phyloP scores from a whole-genome alignment of 2,113 vertebrate species.

The Rana temporaria region DNA sequence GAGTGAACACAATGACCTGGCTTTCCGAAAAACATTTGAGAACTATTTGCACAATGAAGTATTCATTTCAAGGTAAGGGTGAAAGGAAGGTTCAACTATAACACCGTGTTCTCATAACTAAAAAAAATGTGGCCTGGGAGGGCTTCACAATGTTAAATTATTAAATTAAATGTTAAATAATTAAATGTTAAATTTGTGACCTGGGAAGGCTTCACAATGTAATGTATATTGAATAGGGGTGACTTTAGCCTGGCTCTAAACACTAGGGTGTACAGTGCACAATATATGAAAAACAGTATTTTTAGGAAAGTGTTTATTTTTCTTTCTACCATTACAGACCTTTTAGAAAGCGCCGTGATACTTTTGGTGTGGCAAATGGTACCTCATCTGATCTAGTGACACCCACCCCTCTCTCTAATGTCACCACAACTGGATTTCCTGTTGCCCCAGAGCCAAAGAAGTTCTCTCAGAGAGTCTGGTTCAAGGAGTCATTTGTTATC shows the following conservation, averaged over 20 bases:
- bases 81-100: too few relatives aligned
- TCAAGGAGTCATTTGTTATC: slow-evolving; percentile 88
- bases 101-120: too few relatives aligned
- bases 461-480: slow-evolving; percentile 79
- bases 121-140: too few relatives aligned
- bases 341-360: slow-evolving; percentile 83
- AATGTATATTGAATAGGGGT: too few relatives aligned
- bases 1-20: slow-evolving; percentile 90
- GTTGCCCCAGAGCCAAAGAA: slow-evolving; percentile 72
- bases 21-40: slow-evolving; percentile 93
- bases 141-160: too few relatives aligned
- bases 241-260: too few relatives aligned
- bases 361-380: slow-evolving; percentile 75
- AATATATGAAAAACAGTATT: too few relatives aligned
- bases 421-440: slow-evolving; percentile 65
- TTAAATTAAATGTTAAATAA: too few relatives aligned
- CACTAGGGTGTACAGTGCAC: too few relatives aligned
- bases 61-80: slow-evolving; percentile 86
- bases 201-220: too few relatives aligned
- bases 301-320: neutral
- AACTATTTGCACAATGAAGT: slow-evolving; percentile 97
- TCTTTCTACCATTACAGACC: slow-evolving; percentile 70
- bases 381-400: slow-evolving; percentile 61
- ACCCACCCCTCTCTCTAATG: slow-evolving; percentile 63
- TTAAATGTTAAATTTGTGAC: too few relatives aligned